A percentile compares a stretch with the other conserved stretches of the same genome.
phyloP scores from a whole-genome alignment of 2,888 invertebrate species.

The Agrotis ipsilon region DNA sequence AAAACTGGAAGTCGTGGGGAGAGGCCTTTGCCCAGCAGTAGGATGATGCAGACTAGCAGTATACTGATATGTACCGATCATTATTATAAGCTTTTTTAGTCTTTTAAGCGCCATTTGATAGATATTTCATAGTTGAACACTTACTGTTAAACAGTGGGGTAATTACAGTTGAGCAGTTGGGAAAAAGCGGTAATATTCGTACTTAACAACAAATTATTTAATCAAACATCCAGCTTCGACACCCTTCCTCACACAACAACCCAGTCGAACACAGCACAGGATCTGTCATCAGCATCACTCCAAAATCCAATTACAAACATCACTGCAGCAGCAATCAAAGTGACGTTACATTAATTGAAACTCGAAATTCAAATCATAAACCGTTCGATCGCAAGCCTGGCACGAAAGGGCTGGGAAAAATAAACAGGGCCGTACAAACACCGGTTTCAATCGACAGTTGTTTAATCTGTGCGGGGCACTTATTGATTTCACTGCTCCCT shows the following conservation, averaged over 20 bases:
- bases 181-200: too few relatives aligned
- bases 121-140: too few relatives aligned
- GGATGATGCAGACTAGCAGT: too few relatives aligned
- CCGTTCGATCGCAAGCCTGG: slow-evolving; percentile 36
- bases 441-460: slow-evolving; percentile 60
- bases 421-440: slow-evolving; percentile 61
- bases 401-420: slow-evolving; percentile 61
- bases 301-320: slow-evolving; percentile 34
- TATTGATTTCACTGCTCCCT: slow-evolving; percentile 67
- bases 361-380: slow-evolving; percentile 55
- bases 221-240: not conserved
- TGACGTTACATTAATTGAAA: slow-evolving; percentile 52
- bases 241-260: not conserved
- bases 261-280: not conserved
- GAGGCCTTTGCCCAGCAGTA: too few relatives aligned
- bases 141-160: too few relatives aligned
- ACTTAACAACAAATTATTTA: not conserved
- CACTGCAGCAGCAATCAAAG: slow-evolving; percentile 43
- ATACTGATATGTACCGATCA: too few relatives aligned
- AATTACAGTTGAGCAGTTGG: too few relatives aligned
- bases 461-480: slow-evolving; percentile 65
- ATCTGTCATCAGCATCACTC: slow-evolving; percentile 1
- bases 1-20: too few relatives aligned
- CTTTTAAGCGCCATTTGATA: too few relatives aligned
- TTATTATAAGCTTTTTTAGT: too few relatives aligned